phyloP scores from a whole-genome alignment of 2,888 invertebrate species.

The Zaprionus bogoriensis region DNA sequence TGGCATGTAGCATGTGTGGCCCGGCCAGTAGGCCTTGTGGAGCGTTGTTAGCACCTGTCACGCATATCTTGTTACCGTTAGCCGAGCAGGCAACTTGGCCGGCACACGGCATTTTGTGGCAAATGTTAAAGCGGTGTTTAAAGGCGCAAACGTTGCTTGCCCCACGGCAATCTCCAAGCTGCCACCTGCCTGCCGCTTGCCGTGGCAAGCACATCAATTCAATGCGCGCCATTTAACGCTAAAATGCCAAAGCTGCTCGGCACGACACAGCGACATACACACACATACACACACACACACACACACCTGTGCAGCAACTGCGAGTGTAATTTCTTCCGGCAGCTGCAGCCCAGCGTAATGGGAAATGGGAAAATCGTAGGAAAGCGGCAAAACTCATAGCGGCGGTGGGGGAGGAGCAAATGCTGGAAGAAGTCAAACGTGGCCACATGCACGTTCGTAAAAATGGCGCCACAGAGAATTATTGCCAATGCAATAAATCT shows the following conservation, averaged over 20 bases:
- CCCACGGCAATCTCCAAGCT: neutral
- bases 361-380: too few species aligned
- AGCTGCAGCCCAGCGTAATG: slow-evolving; percentile 52
- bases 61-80: slow-evolving; percentile 57
- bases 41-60: slow-evolving; percentile 59
- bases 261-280: slow-evolving; percentile 36
- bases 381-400: too few species aligned
- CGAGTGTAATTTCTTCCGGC: slow-evolving; percentile 60
- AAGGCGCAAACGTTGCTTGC: slow-evolving; percentile 15
- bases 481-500: slow-evolving; percentile 80
- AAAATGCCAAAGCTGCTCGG: slow-evolving; percentile 62
- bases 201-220: slow-evolving; percentile 68
- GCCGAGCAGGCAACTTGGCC: slow-evolving; percentile 10
- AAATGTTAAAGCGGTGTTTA: slow-evolving; percentile 55
- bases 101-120: slow-evolving; percentile 42
- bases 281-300: slow-evolving; percentile 19
- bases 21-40: slow-evolving; percentile 1
- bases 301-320: slow-evolving; percentile 48
- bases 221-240: slow-evolving; percentile 73
- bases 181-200: slow-evolving; percentile 7
- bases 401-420: slow-evolving; percentile 2
- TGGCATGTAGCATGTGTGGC: slow-evolving; percentile 10
- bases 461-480: slow-evolving; percentile 78
- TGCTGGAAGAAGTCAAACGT: slow-evolving; percentile 52
- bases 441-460: slow-evolving; percentile 70